Evolutionary conservation across 2,888 invertebrate genomes (phyloP), one percentile per base, ranked within the genome.

Genomic region (Theretra japonica): DNA sequence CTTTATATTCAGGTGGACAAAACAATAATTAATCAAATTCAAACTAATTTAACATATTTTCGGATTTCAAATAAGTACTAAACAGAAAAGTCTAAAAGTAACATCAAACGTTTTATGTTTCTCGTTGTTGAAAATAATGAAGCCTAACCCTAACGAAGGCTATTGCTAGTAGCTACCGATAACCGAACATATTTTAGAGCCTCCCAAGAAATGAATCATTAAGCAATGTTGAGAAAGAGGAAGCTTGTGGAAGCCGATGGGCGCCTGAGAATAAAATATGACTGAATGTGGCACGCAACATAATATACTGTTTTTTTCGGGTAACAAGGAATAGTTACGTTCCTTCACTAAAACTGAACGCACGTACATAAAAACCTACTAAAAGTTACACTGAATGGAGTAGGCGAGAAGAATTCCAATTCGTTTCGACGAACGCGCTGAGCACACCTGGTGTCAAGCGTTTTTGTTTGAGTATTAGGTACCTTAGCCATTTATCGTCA

Each of bases 161-260:
- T 80, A 83, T 86, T 83, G 83, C 83, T 84, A 70, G 33, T 25
- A 19, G 75, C 79, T 76, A 77, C 79, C n/a, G n/a, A 53, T n/a
- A 53, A 53, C 53, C 75, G 80, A 80, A 81, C 80, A 83, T 83
- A 85, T 84, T 87, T 86, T 83, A 82, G 77, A 76, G 78, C 78
- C 82, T 82, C 79, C 79, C 77, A 73, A 77, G 76, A 82, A 84
- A 87, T 88, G 80, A 88, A 88, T 86, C 87, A 86, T 86, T 84
- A 82, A 82, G 77, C 79, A 78, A 77, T 77, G 77, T 78, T 70
- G 75, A 75, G 74, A 73, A 75, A 75, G 74, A 41, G 41, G 41
- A 41, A 41, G 41, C 41, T 41, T 41, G 15, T 41, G 77, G 76
- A 76, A 79, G 72, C 73, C 71, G 73, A 74, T 73, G 76, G 77